These are phyloP conservation scores for Cherax quadricarinatus DNA, from an alignment of 1,140 invertebrate species.

Conservation along the genomic window DNA sequence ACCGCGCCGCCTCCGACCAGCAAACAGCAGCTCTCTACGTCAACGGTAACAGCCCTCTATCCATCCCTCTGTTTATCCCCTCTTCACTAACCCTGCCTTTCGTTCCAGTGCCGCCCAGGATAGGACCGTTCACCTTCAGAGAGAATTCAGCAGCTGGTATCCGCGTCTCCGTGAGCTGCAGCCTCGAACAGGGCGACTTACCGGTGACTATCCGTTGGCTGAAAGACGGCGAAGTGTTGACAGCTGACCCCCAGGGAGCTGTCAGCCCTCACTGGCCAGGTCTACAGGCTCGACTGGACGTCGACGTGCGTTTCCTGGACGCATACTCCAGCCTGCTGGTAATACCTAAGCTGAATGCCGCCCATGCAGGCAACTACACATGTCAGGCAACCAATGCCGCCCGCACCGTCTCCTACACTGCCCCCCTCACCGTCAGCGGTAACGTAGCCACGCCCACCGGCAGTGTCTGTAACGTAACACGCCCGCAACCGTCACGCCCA, in stretches of 20 bases:
- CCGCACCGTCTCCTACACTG: constrained; percentile 77
- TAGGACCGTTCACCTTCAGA: constrained; percentile 77
- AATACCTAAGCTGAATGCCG: constrained; percentile 82
- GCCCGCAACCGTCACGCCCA: constrained; percentile 43
- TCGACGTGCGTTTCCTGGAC: constrained; percentile 81
- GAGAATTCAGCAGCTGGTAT: constrained; percentile 74
- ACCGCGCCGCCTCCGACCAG: constrained; percentile 81
- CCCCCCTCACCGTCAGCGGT: constrained; percentile 79
- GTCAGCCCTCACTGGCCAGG: neutral
- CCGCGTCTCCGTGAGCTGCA: constrained; percentile 78
- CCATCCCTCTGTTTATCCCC: neutral
- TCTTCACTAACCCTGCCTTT: neutral
- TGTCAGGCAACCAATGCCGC: constrained; percentile 79
- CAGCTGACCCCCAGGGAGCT: neutral
- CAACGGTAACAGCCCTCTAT: constrained; percentile 75
- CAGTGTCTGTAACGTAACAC: constrained; percentile 12
- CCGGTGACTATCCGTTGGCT: constrained; percentile 87
- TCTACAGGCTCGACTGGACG: constrained; percentile 73
- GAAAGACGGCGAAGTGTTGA: constrained; percentile 81
- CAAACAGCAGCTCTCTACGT: constrained; percentile 80
- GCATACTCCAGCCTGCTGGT: constrained; percentile 82
- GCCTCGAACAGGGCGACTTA: constrained; percentile 86
- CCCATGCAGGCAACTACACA: constrained; percentile 80
- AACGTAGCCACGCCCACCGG: constrained; percentile 68
- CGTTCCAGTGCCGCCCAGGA: constrained; percentile 78